phyloP scores from a whole-genome alignment of 2,888 invertebrate species.

The Julus scandinavius region DNA sequence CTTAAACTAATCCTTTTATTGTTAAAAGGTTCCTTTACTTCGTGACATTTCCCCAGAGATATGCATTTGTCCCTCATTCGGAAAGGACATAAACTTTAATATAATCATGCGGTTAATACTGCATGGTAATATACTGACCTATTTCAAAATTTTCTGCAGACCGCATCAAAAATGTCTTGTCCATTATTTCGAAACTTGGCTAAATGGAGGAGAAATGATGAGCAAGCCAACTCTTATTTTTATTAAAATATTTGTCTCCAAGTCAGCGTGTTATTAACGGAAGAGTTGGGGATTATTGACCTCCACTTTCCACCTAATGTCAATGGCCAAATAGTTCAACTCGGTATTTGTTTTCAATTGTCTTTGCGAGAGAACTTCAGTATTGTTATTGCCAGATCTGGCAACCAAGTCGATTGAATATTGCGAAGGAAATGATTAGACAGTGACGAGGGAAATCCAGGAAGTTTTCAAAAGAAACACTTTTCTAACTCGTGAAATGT shows the following conservation, averaged over 20 bases:
- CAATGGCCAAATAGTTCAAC: not conserved
- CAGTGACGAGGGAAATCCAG: not conserved
- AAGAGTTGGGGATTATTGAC: not conserved
- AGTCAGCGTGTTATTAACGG: not conserved
- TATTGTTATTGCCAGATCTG: not conserved
- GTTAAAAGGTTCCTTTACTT: not conserved
- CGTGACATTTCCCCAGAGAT: not conserved
- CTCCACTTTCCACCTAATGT: conserved; percentile 3
- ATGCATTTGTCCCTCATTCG: not conserved
- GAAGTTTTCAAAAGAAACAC: not conserved
- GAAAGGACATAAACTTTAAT: not conserved
- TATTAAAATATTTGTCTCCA: not conserved
- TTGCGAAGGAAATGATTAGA: not conserved
- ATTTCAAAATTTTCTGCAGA: not conserved
- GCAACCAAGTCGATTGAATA: not conserved
- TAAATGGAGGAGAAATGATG: not conserved
- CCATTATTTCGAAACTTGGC: not conserved
- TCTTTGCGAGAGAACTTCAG: not conserved
- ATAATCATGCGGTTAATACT: not conserved
- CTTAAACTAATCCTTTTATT: conserved; percentile 27
- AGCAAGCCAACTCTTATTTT: not conserved
- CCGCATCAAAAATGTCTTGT: not conserved
- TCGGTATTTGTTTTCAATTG: conserved; percentile 21
- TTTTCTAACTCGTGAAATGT: not conserved
- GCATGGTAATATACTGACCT: not conserved